Percentiles rank a stretch among this genome's conserved stretches.
These are phyloP conservation scores for Spinus pinus DNA, from an alignment of 2,797 vertebrate genomes.

Conservation along the genomic window DNA sequence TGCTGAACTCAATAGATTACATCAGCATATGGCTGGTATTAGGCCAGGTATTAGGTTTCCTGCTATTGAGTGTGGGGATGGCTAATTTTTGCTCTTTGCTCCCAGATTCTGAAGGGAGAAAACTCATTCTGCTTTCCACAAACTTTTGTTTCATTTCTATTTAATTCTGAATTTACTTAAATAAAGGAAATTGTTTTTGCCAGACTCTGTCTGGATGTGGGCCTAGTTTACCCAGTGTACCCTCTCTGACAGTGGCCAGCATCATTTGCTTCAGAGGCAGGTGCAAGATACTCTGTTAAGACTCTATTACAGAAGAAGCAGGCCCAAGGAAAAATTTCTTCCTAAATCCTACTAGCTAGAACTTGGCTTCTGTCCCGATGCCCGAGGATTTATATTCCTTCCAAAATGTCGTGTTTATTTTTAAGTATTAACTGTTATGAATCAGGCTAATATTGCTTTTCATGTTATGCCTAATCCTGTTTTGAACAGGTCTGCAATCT, in stretches of 20 bases:
- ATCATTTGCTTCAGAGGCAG: conserved; percentile 1
- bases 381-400: conserved; percentile 15
- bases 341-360: background rate
- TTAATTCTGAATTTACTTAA: background rate
- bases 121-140: background rate
- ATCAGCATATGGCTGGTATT: background rate
- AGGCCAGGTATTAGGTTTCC: background rate
- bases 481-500: conserved; percentile 12
- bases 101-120: background rate
- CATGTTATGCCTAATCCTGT: conserved; percentile 11
- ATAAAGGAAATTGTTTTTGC: background rate
- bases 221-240: background rate
- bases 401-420: conserved; percentile 23
- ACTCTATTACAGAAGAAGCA: background rate
- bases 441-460: background rate
- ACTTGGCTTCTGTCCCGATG: conserved; percentile 13
- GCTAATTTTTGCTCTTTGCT: background rate
- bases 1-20: background rate
- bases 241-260: background rate
- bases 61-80: background rate
- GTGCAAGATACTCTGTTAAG: background rate
- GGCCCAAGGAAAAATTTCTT: background rate
- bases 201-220: background rate
- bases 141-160: background rate
- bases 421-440: conserved; percentile 26